Evolutionary conservation across 2,113 vertebrate genomes (phyloP).

Genomic region (Thalassoma bifasciatum): DNA sequence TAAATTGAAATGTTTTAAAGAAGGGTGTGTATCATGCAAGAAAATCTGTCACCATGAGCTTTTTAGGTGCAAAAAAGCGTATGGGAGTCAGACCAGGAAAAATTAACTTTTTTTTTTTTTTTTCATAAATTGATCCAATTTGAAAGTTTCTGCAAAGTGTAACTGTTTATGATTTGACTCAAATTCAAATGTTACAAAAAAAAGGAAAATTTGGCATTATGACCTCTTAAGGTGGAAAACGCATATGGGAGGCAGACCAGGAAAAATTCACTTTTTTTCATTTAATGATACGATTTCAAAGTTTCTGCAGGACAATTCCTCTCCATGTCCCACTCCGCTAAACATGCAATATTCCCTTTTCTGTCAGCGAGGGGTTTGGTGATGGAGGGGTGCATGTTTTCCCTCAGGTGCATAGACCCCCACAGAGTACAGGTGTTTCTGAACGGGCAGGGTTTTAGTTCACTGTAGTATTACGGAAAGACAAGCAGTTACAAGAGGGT

Average conservation of each 20-base stretch:
- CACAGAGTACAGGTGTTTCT: conserved; percentile 2
- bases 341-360: conserved; percentile 73
- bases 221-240: no score
- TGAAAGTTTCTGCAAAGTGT: no score
- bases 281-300: neutral
- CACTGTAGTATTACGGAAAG: neutral
- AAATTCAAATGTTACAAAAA: no score
- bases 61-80: no score
- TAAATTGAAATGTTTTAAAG: no score
- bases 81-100: no score
- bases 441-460: conserved; percentile 3
- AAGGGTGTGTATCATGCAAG: no score
- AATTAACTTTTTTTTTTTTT: no score
- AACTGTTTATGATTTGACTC: no score
- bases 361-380: conserved; percentile 19
- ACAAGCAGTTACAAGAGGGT: neutral
- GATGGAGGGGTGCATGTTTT: conserved; percentile 60
- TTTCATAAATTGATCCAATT: no score
- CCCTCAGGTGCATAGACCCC: conserved; percentile 56
- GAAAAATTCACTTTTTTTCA: neutral
- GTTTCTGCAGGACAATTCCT: conserved; percentile 27
- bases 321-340: conserved; percentile 40
- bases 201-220: no score
- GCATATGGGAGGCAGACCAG: neutral
- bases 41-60: no score